A percentile compares a stretch with the other conserved stretches of the same genome.
Evolutionary conservation across 1,140 invertebrate species (phyloP).

Genomic region (Drosophila malerkotliana): DNA sequence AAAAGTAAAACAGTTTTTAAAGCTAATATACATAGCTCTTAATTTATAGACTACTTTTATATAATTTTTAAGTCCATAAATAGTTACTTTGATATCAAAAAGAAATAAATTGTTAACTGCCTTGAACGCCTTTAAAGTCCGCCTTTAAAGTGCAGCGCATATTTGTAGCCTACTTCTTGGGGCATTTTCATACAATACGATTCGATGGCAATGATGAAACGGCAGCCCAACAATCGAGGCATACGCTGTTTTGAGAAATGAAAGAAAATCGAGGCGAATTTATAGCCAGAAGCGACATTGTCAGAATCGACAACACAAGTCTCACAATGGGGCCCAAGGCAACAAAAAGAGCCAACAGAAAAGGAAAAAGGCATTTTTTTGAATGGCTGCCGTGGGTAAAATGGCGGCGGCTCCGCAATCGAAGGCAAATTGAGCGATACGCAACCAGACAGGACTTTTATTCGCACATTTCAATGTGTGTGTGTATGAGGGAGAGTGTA

Average conservation of each 20-base stretch:
- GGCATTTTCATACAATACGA: not conserved
- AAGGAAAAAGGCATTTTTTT: constrained; percentile 19
- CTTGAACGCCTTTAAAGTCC: too few species aligned
- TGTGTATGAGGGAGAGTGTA: constrained; percentile 1
- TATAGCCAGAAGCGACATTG: constrained; percentile 33
- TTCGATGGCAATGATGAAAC: constrained; percentile 1
- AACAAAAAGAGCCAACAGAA: constrained; percentile 31
- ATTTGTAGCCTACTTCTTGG: constrained; percentile 33
- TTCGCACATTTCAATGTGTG: constrained; percentile 10
- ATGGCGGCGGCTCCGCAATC: constrained; percentile 47
- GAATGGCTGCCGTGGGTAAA: constrained; percentile 47
- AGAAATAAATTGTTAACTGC: too few species aligned
- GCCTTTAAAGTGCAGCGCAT: not conserved
- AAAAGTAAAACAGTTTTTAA: not conserved
- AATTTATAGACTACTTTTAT: too few species aligned
- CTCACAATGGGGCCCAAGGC: constrained; percentile 18
- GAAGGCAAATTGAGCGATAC: constrained; percentile 51
- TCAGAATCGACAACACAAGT: constrained; percentile 45
- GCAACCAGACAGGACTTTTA: constrained; percentile 28
- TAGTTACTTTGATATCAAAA: not conserved
- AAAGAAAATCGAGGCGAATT: constrained; percentile 34
- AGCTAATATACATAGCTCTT: too few species aligned
- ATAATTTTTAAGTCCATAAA: not conserved
- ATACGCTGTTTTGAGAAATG: constrained; percentile 16
- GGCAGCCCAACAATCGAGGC: constrained; percentile 7